Evolutionary conservation across 2,797 vertebrate species (phyloP).

Genomic region (Anguilla marmorata): DNA sequence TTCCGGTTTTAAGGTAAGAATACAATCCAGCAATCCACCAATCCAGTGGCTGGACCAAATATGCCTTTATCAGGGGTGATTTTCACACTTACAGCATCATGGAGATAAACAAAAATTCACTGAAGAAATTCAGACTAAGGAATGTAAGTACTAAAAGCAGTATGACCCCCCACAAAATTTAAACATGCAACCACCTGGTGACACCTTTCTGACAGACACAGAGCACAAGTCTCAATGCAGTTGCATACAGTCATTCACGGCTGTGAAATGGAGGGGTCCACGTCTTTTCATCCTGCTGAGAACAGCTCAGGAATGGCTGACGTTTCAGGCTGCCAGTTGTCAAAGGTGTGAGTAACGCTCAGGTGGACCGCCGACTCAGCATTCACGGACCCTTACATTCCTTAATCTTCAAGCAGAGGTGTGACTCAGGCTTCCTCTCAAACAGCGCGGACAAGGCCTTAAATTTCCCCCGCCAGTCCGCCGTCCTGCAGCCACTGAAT

Average conservation of each 20-base stretch:
- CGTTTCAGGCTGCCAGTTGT: neutral
- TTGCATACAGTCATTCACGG: neutral
- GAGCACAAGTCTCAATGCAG: neutral
- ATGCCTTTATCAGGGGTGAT: too few relatives aligned
- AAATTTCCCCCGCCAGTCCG: neutral
- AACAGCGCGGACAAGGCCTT: neutral
- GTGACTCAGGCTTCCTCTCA: neutral
- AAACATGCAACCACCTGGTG: neutral
- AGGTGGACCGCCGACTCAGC: neutral
- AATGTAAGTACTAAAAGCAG: too few relatives aligned
- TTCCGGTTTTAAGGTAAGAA: too few relatives aligned
- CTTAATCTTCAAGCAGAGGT: neutral
- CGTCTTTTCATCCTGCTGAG: neutral
- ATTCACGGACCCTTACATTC: neutral
- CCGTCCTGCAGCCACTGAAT: neutral
- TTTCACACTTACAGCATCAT: too few relatives aligned
- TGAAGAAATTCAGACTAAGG: too few relatives aligned
- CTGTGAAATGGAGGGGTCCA: neutral
- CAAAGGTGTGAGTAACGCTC: neutral
- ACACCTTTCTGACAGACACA: neutral
- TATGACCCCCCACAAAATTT: neutral
- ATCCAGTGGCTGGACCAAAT: too few relatives aligned
- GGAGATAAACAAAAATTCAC: too few relatives aligned
- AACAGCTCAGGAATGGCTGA: neutral
- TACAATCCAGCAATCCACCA: too few relatives aligned